Percentiles rank a stretch among this genome's conserved stretches.
Evolutionary conservation across 53 echinoderm and acorn worm genomes (phyloP).

Genomic region (Arbacia lixula): DNA sequence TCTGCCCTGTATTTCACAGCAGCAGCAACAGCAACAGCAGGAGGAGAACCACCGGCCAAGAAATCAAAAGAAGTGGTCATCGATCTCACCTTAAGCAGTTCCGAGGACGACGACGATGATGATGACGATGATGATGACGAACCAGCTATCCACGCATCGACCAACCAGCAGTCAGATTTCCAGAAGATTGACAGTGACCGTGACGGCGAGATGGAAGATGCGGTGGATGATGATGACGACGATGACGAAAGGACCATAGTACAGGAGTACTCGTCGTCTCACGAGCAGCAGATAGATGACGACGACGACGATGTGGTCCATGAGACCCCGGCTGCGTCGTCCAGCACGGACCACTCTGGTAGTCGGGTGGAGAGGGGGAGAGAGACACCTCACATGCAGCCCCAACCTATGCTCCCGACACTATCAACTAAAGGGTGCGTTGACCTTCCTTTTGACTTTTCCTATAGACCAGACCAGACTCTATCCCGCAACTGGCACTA

Average conservation of each 20-base stretch:
- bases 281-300: constrained; percentile 48
- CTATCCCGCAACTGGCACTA: constrained; percentile 39
- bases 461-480: constrained; percentile 30
- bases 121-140: constrained; percentile 46
- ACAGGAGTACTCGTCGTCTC: constrained; percentile 40
- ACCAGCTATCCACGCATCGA: neutral
- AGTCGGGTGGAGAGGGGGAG: constrained; percentile 42
- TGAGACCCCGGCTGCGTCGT: constrained; percentile 32
- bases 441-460: constrained; percentile 57
- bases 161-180: constrained; percentile 10
- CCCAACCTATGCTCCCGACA: constrained; percentile 46
- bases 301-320: constrained; percentile 57
- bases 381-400: constrained; percentile 52
- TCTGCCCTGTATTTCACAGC: neutral
- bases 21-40: constrained; percentile 18
- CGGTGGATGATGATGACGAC: constrained; percentile 47
- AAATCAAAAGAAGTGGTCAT: constrained; percentile 64
- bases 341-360: constrained; percentile 21
- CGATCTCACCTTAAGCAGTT: constrained; percentile 76
- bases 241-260: constrained; percentile 55
- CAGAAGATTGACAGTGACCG: constrained; percentile 49
- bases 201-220: constrained; percentile 67
- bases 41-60: constrained; percentile 36
- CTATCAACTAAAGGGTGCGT: constrained; percentile 63
- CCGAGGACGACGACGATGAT: constrained; percentile 63